Evolutionary conservation across 2,113 vertebrate genomes (phyloP), one percentile per base, ranked within the genome.

Genomic region (Psilopsiagon aurifrons): DNA sequence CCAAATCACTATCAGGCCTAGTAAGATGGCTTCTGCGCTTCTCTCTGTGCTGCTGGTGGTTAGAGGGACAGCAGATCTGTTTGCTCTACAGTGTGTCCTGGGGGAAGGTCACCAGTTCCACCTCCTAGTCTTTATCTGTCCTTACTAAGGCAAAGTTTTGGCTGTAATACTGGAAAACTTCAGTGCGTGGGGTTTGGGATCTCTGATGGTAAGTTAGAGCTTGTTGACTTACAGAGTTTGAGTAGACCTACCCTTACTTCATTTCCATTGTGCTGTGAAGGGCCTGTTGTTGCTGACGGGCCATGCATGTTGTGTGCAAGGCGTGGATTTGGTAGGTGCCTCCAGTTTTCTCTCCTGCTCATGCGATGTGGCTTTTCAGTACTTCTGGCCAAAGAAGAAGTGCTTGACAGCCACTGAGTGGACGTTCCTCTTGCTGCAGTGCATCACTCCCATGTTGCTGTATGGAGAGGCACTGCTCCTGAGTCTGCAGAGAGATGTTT

Each of bases 271-370:
- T 2, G 6, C 78, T n/a, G 18, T 2, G 62, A 37, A 22, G 62
- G 37, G 37, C 13, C 0, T 4, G 10, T 13, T 47, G n/a, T 63
- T 19, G 39, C 39, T 3, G 11, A 6, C 43, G 59, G 41, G 25
- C 49, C 28, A 0, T 2, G 31, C 23, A 8, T 1, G 13, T 33
- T 23, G 63, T 3, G 20, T 29, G 27, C 17, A 6, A n/a, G 37
- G 37, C 11, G 2, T 1, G 35, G 28, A 27, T 70, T 44, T 39
- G 18, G 33, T 2, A 1, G 20, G 17, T 44, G 39, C 57, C 39
- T 37, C 16, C 4, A 3, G 33, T 52, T 87, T 87, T 33, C 25
- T 69, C 33, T 60, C 49, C 71, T 3, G 29, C 51, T 49, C 52
- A 22, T 29, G 55, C 1, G 24, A n/a, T 29, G 55, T n/a, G 55